Base-by-base conservation (phyloP, 2,113 vertebrate species). In the Micromys minutus region DNA sequence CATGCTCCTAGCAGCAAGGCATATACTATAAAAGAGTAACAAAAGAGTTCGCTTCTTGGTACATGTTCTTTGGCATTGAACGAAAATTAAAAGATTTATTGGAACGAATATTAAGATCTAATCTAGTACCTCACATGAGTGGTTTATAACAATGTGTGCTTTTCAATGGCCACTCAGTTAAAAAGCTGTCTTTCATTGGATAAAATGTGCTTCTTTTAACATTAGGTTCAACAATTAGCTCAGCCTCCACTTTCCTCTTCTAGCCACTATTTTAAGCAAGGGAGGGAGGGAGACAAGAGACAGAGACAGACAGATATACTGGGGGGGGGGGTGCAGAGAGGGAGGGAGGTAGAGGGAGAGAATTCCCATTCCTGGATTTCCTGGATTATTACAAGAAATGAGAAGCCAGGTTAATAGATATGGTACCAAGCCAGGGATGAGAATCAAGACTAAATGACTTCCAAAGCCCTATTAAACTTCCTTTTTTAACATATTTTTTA, bases 151-250 rank as follows among this genome's bases (percentile, higher is more conserved):
- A 74, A 80, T 1, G 31, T 4, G 8, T 84, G 67, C 16, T 88
- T 97, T 87, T 83, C 90, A 93, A 45, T 79, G 81, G 95, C 77
- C 4, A 88, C 65, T 86, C 47, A 57, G 4, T 76, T 76, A 94
- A n/a, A 89, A 55, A 83, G 55, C 76, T 13, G 29, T 52, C 76
- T 57, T 93, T 81, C 67, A 83, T 89, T 21, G 92, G 47, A 89
- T 75, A 39, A 84, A 95, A 89, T 15, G 83, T 5, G 17, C 22
- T 55, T n/a, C 42, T 96, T 61, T 52, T 89, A 87, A 57, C 50
- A 80, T 52, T 87, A 10, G 17, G 2, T 42, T 75, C 71, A 91
- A n/a, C 19, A 57, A 94, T 42, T 80, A 57, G 89, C 26, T 75
- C 65, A 88, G 22, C 75, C 91, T 71, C 86, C 47, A 90, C 63